Base-by-base conservation (phyloP, 2,888 invertebrate species). In the Pyrgus malvae region DNA sequence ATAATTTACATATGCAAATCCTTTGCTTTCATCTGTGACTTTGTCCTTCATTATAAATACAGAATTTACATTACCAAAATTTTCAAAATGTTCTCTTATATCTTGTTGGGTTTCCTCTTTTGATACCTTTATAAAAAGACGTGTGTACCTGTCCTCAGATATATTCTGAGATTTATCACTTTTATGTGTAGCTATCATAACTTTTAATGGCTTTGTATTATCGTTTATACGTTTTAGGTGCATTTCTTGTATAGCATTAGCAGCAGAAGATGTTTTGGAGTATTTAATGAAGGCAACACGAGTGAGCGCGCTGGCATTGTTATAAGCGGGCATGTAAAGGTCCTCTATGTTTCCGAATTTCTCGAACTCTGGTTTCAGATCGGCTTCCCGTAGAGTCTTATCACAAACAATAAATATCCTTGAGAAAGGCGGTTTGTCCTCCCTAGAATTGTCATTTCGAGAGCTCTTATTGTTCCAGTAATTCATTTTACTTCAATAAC, bases 211-310 rank as follows among this genome's bases (percentile, higher is more conserved):
- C 70, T 96, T 93, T 40, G 92, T 93, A 42, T 93, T 92, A 55
- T 92, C 92, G n/a, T 93, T 93, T 57, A 98, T 88, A 48, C 92
- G 91, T 78, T 93, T 94, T 16, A 95, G 94, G 80, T 97, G 95
- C 93, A 98, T 94, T 65, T 95, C 95, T 78, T 97, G 96, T 69
- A 98, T 93, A 1, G 98, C 98, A 48, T 92, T 89, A 3, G 98
- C 98, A 2, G 98, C 98, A 72, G 97, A 95, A 0, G 98, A 97
- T 0, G 98, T 97, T 88, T 97, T 98, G 0, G 92, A 91, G 81
- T 93, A 98, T 77, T 98, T 98, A 8, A 98, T 94, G 74, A 98
- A 98, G 0, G 96, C 96, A 58, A 98, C 95, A 48, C 98, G 97
- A 92, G 97, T 98, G 65, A 94, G 94, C 66, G 96, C 96, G 35